These are phyloP conservation scores for Copsychus sechellarum DNA, from an alignment of 2,113 vertebrate species.

Conservation along the genomic window DNA sequence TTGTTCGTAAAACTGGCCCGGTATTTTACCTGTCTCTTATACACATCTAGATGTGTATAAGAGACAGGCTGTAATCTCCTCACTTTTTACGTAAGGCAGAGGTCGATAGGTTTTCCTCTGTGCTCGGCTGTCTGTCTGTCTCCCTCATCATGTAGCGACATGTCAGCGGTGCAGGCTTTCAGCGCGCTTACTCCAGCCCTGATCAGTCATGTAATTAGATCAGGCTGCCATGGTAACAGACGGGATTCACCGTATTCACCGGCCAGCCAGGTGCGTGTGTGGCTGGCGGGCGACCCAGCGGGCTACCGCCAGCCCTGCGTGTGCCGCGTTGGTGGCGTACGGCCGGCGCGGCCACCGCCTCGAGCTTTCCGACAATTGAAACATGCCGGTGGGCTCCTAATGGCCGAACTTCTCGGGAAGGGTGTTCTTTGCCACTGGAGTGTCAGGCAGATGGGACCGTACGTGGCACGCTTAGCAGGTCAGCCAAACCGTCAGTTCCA, in stretches of 20 bases:
- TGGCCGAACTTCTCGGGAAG: conserved; percentile 14
- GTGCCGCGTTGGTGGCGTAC: neutral
- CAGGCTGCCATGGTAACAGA: conserved; percentile 85
- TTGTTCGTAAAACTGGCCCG: neutral
- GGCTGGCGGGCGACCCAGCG: conserved; percentile 24
- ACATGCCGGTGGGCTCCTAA: neutral
- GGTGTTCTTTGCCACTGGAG: neutral
- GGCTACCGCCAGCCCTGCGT: conserved; percentile 31
- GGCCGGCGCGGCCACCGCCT: neutral
- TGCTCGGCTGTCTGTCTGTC: conserved; percentile 36
- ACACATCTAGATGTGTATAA: too few relatives aligned
- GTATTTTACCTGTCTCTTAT: too few relatives aligned
- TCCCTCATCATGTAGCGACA: conserved; percentile 64
- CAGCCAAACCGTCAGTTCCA: conserved; percentile 8
- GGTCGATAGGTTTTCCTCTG: conserved; percentile 43
- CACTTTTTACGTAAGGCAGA: conserved; percentile 34
- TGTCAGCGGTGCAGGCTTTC: conserved; percentile 75
- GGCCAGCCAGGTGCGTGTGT: conserved; percentile 78
- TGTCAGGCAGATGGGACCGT: neutral
- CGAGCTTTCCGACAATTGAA: neutral
- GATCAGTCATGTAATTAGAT: conserved; percentile 84
- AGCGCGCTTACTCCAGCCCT: conserved; percentile 70
- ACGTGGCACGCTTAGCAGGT: conserved; percentile 28
- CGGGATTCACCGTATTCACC: conserved; percentile 69
- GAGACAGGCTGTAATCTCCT: conserved; percentile 12